Percentiles rank a stretch among this genome's conserved stretches.
phyloP scores from a whole-genome alignment of 2,113 vertebrate species.

The Neotragus moschatus region DNA sequence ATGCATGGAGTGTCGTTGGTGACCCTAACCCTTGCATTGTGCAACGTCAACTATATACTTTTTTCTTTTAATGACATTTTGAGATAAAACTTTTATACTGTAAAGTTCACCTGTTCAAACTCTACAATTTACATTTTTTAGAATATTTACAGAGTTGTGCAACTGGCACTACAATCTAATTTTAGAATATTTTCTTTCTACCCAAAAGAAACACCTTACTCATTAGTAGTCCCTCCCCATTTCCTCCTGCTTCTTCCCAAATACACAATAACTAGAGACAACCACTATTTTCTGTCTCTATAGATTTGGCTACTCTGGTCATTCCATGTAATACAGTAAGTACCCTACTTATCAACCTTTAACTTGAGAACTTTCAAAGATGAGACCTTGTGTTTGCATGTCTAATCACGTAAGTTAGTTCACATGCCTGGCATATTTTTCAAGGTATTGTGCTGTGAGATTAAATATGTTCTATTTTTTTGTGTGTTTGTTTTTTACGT shows the following conservation, averaged over 20 bases:
- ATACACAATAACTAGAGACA: rapidly evolving
- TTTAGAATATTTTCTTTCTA: neutral
- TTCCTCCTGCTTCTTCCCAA: neutral
- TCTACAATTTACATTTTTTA: neutral
- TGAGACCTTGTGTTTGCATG: neutral
- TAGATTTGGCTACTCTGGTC: neutral
- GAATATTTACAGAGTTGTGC: neutral
- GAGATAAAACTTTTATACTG: neutral
- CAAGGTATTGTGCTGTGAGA: neutral
- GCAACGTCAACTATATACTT: neutral
- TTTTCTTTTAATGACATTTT: neutral
- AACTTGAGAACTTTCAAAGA: neutral
- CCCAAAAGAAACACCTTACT: neutral
- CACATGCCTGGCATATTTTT: neutral
- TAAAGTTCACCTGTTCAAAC: neutral
- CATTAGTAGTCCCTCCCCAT: neutral
- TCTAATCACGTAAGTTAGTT: neutral
- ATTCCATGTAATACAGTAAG: neutral
- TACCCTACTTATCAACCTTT: neutral
- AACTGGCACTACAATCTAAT: neutral
- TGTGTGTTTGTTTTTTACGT: neutral
- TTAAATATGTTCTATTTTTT: neutral
- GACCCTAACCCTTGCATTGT: neutral
- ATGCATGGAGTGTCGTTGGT: neutral
- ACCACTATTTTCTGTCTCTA: neutral